A percentile compares a stretch with the other conserved stretches of the same genome.
Evolutionary conservation across 2,797 vertebrate species (phyloP).

Genomic region (Xiphophorus birchmanni): DNA sequence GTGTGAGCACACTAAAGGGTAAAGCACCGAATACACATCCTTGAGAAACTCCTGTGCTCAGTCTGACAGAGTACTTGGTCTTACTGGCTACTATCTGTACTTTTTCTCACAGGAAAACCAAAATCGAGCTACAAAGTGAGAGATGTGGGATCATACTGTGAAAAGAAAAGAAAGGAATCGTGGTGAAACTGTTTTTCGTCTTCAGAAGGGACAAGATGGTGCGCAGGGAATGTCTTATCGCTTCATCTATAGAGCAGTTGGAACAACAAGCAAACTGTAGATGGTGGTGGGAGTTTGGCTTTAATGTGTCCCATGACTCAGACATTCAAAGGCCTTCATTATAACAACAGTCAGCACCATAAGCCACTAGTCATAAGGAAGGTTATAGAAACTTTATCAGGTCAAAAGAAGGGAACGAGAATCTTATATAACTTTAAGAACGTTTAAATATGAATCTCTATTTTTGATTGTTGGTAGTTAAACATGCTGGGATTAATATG

Average conservation of each 20-base stretch:
- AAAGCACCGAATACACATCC: background rate
- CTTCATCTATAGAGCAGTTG: background rate
- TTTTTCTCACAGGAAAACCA: background rate
- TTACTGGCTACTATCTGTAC: background rate
- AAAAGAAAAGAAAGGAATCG: background rate
- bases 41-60: background rate
- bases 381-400: background rate
- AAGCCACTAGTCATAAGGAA: background rate
- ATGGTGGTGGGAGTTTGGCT: conserved; percentile 1
- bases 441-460: background rate
- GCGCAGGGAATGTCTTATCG: background rate
- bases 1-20: background rate
- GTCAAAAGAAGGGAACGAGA: background rate
- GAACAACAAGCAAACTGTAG: conserved; percentile 6
- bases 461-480: background rate
- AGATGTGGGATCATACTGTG: background rate
- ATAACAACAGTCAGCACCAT: background rate
- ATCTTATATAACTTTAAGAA: background rate
- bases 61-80: background rate
- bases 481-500: background rate
- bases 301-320: background rate
- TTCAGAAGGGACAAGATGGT: background rate
- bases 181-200: background rate
- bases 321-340: conserved; percentile 5
- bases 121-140: background rate